Percentiles rank a stretch among this genome's conserved stretches.
These are phyloP conservation scores for Cynopterus brachyotis DNA, from an alignment of 2,113 vertebrate species.

Conservation along the genomic window DNA sequence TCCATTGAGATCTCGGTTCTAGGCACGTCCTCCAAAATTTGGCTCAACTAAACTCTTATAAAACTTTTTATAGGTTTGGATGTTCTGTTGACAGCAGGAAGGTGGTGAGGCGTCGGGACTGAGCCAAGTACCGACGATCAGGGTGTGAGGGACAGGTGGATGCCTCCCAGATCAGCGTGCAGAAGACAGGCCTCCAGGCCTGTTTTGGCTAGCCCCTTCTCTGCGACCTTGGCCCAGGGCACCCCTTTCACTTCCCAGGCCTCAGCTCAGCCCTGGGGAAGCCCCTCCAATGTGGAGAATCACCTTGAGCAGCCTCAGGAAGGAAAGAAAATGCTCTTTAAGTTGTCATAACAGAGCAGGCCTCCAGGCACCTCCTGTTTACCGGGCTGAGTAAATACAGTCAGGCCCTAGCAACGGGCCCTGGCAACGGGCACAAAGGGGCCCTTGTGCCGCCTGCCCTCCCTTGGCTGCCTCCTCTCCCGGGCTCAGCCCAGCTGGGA, in stretches of 20 bases:
- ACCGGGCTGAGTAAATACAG: conserved; percentile 67
- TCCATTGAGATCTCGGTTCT: background rate
- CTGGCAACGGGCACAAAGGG: conserved; percentile 73
- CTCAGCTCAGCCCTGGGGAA: background rate
- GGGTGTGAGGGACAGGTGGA: background rate
- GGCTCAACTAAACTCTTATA: background rate
- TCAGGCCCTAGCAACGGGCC: conserved; percentile 64
- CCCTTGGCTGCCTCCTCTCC: background rate
- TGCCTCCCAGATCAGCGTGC: rapidly evolving
- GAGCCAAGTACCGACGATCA: background rate
- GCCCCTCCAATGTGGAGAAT: background rate
- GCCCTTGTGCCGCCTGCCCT: background rate
- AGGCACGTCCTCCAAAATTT: background rate
- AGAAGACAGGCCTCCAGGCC: background rate
- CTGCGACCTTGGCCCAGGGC: background rate
- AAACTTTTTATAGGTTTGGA: background rate
- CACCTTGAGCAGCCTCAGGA: background rate
- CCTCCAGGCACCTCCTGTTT: conserved; percentile 71
- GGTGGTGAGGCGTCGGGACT: too few relatives aligned
- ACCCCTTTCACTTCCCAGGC: background rate
- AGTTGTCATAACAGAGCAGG: conserved; percentile 53
- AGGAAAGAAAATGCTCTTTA: conserved; percentile 21
- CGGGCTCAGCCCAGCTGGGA: background rate
- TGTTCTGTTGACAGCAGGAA: background rate
- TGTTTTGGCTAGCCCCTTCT: rapidly evolving